Conservation (phyloP, 2,888 invertebrate genomes). For the Caenorhabditis imperialis region DNA sequence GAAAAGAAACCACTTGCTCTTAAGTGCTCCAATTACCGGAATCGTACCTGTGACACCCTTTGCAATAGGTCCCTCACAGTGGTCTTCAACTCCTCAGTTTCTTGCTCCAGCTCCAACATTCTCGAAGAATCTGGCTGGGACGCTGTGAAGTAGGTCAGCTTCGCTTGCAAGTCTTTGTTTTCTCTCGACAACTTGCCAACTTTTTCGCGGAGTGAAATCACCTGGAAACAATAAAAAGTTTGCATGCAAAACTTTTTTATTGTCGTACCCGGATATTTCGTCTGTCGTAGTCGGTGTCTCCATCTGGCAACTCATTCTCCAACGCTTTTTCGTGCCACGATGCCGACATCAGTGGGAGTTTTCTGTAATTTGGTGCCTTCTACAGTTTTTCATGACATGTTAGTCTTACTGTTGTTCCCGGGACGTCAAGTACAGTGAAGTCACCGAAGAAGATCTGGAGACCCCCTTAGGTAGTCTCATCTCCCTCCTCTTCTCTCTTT, state of each 20-base stretch:
- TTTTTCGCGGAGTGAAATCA: slow-evolving; percentile 60
- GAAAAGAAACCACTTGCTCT: neutral
- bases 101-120: slow-evolving; percentile 50
- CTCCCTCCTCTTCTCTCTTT: slow-evolving; percentile 48
- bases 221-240: slow-evolving; percentile 16
- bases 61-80: slow-evolving; percentile 44
- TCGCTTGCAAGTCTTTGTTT: slow-evolving; percentile 51
- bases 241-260: neutral
- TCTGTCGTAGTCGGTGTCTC: slow-evolving; percentile 53
- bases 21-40: neutral
- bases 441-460: slow-evolving; percentile 53
- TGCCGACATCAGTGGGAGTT: slow-evolving; percentile 57
- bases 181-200: slow-evolving; percentile 58
- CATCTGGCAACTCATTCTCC: slow-evolving; percentile 46
- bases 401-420: slow-evolving; percentile 46
- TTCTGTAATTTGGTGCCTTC: slow-evolving; percentile 30
- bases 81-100: slow-evolving; percentile 48
- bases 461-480: slow-evolving; percentile 47
- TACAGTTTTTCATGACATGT: slow-evolving; percentile 1
- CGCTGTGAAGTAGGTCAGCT: slow-evolving; percentile 44
- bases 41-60: slow-evolving; percentile 35
- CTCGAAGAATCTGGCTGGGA: slow-evolving; percentile 36
- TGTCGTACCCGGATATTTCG: slow-evolving; percentile 45
- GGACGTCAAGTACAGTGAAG: slow-evolving; percentile 48
- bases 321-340: slow-evolving; percentile 64